phyloP scores from a whole-genome alignment of 2,113 vertebrate species.

The Petrocephalus zakoni region DNA sequence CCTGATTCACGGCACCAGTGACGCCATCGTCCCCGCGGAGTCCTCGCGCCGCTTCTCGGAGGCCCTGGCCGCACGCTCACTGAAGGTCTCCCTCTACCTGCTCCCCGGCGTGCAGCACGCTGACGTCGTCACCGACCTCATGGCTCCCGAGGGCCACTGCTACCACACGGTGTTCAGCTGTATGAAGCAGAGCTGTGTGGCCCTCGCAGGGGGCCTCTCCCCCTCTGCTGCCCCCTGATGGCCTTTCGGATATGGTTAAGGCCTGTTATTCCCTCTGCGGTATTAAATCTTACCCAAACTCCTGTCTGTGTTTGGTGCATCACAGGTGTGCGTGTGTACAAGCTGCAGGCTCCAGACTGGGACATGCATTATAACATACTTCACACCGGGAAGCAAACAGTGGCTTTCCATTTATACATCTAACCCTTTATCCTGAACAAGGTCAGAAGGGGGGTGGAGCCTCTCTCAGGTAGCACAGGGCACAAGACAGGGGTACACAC shows the following conservation, averaged over 20 bases:
- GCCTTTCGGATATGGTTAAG: neutral
- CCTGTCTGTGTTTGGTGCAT: neutral
- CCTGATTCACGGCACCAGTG: slow-evolving; percentile 58
- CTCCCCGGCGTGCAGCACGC: slow-evolving; percentile 54
- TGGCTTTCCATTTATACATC: neutral
- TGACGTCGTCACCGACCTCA: slow-evolving; percentile 58
- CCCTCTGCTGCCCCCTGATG: neutral
- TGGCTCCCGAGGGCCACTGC: slow-evolving; percentile 52
- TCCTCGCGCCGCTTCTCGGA: slow-evolving; percentile 54
- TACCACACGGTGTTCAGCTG: slow-evolving; percentile 55
- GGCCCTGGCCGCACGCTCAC: slow-evolving; percentile 47
- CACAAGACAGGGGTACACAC: neutral
- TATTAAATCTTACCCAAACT: slow-evolving; percentile 3
- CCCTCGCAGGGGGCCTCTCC: slow-evolving; percentile 13
- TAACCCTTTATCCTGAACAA: neutral
- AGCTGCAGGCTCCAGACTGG: neutral
- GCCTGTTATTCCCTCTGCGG: neutral
- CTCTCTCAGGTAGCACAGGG: neutral
- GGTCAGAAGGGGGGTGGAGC: neutral
- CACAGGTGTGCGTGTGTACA: neutral
- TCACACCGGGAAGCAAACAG: neutral
- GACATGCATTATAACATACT: neutral
- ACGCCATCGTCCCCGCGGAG: slow-evolving; percentile 53
- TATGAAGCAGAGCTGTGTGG: slow-evolving; percentile 54
- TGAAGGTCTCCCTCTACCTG: slow-evolving; percentile 52